phyloP scores from a whole-genome alignment of 2,888 invertebrate species.

The Scrobipalpa atriplicella region DNA sequence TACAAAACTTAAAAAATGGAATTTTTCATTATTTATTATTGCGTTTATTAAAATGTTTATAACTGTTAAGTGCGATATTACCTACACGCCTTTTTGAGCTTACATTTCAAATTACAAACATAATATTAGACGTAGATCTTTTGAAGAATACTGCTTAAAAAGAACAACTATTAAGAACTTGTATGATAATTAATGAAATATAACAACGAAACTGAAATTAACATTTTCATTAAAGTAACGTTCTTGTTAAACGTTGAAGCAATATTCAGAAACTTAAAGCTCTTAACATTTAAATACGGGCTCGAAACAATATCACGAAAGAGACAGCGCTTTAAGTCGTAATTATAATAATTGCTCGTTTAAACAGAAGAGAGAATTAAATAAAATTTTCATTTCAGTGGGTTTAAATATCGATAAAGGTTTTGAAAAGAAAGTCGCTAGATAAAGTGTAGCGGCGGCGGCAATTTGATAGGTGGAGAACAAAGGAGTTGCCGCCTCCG shows the following conservation, averaged over 20 bases:
- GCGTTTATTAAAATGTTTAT: too few species aligned
- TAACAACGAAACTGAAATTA: not conserved
- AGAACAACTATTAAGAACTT: not conserved
- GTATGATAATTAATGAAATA: not conserved
- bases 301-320: not conserved
- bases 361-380: slow-evolving; percentile 23
- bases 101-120: not conserved
- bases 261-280: slow-evolving; percentile 4
- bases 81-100: not conserved
- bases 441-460: slow-evolving; percentile 2
- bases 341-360: slow-evolving; percentile 28
- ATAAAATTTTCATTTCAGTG: slow-evolving; percentile 29
- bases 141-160: not conserved
- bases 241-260: slow-evolving; percentile 7
- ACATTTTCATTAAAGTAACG: slow-evolving; percentile 1
- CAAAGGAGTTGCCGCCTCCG: not conserved
- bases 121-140: not conserved
- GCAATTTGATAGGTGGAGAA: not conserved
- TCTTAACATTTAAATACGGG: slow-evolving; percentile 1
- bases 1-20: too few species aligned
- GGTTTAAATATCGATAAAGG: slow-evolving; percentile 29
- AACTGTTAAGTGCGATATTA: too few species aligned
- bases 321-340: slow-evolving; percentile 8
- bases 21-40: too few species aligned
- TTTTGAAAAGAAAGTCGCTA: slow-evolving; percentile 12